Base-by-base conservation (phyloP, 2,113 vertebrate species). In the Psettodes erumei region DNA sequence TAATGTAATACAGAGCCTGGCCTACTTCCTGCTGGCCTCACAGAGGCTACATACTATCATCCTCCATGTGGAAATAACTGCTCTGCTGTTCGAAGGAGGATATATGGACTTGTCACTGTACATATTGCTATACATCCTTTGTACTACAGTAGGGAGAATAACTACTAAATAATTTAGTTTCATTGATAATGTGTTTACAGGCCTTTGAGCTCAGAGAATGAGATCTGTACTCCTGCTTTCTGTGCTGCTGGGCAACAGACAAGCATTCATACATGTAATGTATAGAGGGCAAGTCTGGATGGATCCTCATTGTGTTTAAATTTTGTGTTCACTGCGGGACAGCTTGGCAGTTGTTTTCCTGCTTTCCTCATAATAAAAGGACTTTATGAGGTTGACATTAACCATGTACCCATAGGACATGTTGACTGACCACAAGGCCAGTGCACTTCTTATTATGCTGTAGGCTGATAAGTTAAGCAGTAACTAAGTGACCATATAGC, bases 251-350 rank as follows among this genome's bases (percentile, higher is more conserved):
- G 45, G 27, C 60, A 53, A 51, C 53, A 19, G 37, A 33, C 35
- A 54, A 73, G 66, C 65, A 63, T 73, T 74, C 54, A 76, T 21
- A 50, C 48, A 15, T 47, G 0, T 59, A 30, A 53, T 77, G 68
- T 56, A 67, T 59, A 21, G 60, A 42, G 28, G 23, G 37, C 27
- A n/a, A 15, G 32, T 77, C 84, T 80, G 59, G 81, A 83, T 71
- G 63, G 43, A 75, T 82, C 78, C 43, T 54, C 79, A 74, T 84
- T 87, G 77, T 90, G 68, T 70, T 69, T 40, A 15, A 18, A 40
- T 30, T 6, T 28, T 25, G 30, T 78, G 58, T 74, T 69, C 50
- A 25, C 54, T 28, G 54, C 23, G 30, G 43, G 40, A 51, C 72
- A 60, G 25, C 47, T 3, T 45, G 42, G 50, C 4, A 2, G 47